Evolutionary conservation across 2,888 invertebrate species (phyloP).

Genomic region (Parnassius smintheus): DNA sequence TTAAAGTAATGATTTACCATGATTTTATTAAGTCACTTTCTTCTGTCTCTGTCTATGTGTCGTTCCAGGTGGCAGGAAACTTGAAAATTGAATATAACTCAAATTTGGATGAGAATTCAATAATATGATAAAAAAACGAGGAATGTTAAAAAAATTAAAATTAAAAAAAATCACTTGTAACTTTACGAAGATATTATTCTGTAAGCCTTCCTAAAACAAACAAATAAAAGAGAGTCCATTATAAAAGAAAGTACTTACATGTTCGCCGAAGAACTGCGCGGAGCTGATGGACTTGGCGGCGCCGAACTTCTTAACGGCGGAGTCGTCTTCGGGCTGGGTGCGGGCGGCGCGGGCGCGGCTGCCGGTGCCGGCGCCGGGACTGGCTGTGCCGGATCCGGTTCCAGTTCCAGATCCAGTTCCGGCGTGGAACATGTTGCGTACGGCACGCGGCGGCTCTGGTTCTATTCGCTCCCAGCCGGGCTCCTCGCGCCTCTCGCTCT

Average conservation of each 20-base stretch:
- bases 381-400: constrained; percentile 13
- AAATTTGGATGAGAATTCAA: too few species aligned
- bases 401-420: constrained; percentile 25
- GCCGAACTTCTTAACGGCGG: constrained; percentile 97
- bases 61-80: too few species aligned
- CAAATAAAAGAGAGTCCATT: too few species aligned
- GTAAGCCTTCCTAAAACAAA: too few species aligned
- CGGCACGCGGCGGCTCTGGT: constrained; percentile 55
- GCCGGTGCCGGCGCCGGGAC: constrained; percentile 26
- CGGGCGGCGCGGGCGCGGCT: constrained; percentile 34
- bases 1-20: too few species aligned
- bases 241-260: constrained; percentile 43
- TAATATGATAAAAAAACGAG: too few species aligned
- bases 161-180: too few species aligned
- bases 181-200: too few species aligned
- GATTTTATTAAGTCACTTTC: too few species aligned
- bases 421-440: constrained; percentile 60
- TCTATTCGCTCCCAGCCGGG: constrained; percentile 57
- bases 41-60: too few species aligned
- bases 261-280: constrained; percentile 95
- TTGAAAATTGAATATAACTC: too few species aligned
- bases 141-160: too few species aligned
- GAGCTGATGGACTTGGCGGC: constrained; percentile 99
- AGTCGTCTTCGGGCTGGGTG: constrained; percentile 78
- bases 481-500: constrained; percentile 31